Evolutionary conservation across 2,888 invertebrate species (phyloP).

Genomic region (Rutpela maculata): DNA sequence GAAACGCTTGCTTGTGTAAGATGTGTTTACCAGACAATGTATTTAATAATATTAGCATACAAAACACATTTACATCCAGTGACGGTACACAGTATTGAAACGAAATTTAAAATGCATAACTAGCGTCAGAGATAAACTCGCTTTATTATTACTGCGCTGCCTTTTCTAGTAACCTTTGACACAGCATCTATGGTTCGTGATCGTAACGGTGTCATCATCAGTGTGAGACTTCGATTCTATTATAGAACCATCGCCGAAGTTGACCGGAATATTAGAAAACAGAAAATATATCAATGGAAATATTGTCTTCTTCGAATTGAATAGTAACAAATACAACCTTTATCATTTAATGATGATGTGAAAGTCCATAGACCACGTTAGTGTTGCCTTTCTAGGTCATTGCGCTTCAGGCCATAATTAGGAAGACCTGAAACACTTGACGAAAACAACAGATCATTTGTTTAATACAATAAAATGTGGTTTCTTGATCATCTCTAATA

Average conservation of each 20-base stretch:
- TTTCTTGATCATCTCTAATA: not conserved
- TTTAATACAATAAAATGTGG: not conserved
- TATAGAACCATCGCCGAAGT: not conserved
- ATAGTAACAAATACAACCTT: not conserved
- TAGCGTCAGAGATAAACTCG: not conserved
- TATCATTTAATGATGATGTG: slow-evolving; percentile 20
- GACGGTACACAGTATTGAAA: not conserved
- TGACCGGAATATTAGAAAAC: not conserved
- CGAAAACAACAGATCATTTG: not conserved
- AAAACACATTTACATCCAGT: not conserved
- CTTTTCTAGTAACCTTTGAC: slow-evolving; percentile 6
- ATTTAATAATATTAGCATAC: not conserved
- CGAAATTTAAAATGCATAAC: not conserved
- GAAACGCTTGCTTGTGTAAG: not conserved
- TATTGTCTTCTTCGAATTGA: not conserved
- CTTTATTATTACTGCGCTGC: not conserved
- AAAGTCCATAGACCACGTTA: slow-evolving; percentile 29
- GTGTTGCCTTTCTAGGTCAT: slow-evolving; percentile 19
- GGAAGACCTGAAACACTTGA: not conserved
- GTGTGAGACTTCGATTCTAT: not conserved
- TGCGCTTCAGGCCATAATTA: not conserved
- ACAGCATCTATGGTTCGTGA: not conserved
- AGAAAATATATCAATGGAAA: not conserved
- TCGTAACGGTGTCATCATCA: not conserved
- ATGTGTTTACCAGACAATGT: not conserved